Evolutionary conservation across 2,797 vertebrate species (phyloP), one percentile per base, ranked within the genome.

Genomic region (Sandelia bainsii): DNA sequence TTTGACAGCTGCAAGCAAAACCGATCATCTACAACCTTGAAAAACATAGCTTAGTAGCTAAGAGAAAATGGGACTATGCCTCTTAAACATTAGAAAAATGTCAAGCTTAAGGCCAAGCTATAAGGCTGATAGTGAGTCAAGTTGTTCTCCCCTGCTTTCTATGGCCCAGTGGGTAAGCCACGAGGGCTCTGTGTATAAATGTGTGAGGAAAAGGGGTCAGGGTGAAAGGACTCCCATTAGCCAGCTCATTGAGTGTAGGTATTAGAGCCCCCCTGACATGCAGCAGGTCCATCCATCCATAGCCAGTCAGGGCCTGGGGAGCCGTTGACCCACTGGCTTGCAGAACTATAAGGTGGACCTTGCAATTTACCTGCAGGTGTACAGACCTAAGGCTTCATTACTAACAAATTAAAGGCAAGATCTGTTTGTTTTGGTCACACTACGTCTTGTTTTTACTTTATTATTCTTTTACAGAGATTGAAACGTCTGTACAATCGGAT

Each of bases 191-290:
- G 83, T 84, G 86, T 87, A 81, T 88, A 90, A 89, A 86, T 80
- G 88, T 89, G 86, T 80, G 84, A 82, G 82, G 81, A 88, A 91
- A 87, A 29, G 58, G 77, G 90, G 90, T 90, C 87, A 92, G 89
- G 82, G 85, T 78, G 81, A 90, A 85, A 87, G 87, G 84, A 87
- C 83, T 88, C 77, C 89, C 83, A 93, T 92, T 92, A 92, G 86
- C 81, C 90, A 91, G 89, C 82, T 90, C 91, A 92, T 84, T 90
- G 89, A 89, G 78, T 80, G 83, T 79, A 82, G 87, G 87, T 85
- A 88, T 87, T 89, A 91, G 81, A 90, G 81, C 23, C 82, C 82
- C 81, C 83, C 67, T 77, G 87, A 91, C 88, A 72, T 75, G 82
- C 64, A 70, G 85, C 62, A 3, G 77, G 72, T 45, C 79, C 80